Evolutionary conservation across 2,113 vertebrate genomes (phyloP).

Genomic region (Oncorhynchus mykiss): DNA sequence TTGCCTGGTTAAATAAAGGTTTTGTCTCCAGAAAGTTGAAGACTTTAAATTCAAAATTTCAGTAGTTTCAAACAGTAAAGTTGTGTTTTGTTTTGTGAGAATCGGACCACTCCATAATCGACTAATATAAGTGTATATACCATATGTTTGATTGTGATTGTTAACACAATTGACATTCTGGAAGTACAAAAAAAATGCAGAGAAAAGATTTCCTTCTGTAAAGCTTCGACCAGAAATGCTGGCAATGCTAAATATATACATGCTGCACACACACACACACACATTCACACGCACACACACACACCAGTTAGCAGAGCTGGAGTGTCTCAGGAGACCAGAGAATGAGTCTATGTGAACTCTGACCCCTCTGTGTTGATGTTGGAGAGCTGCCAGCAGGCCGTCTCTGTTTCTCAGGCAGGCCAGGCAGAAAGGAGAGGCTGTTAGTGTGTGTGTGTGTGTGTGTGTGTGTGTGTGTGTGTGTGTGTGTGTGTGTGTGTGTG

Average conservation of each 20-base stretch:
- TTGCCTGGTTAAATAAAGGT: too few species aligned
- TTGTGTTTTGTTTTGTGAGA: background rate
- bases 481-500: too few species aligned
- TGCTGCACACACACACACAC: too few species aligned
- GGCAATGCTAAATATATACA: too few species aligned
- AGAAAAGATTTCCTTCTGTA: too few species aligned
- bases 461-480: too few species aligned
- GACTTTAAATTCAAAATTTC: too few species aligned
- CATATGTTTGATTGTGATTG: slow-evolving; percentile 4
- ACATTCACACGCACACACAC: too few species aligned
- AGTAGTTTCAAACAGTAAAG: too few species aligned
- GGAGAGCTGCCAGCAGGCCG: slow-evolving; percentile 57
- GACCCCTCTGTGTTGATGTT: slow-evolving; percentile 67
- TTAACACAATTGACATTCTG: background rate
- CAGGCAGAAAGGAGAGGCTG: slow-evolving; percentile 23
- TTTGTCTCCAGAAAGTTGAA: too few species aligned
- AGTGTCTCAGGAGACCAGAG: slow-evolving; percentile 54
- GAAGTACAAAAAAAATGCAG: too few species aligned
- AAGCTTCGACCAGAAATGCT: too few species aligned
- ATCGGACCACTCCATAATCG: background rate
- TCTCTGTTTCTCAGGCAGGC: slow-evolving; percentile 51
- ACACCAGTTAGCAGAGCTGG: slow-evolving; percentile 24
- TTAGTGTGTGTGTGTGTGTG: background rate
- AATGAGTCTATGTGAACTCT: slow-evolving; percentile 57
- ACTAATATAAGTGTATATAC: background rate